phyloP scores from a whole-genome alignment of 1,140 invertebrate genomes.

The Orchestia grillus region DNA sequence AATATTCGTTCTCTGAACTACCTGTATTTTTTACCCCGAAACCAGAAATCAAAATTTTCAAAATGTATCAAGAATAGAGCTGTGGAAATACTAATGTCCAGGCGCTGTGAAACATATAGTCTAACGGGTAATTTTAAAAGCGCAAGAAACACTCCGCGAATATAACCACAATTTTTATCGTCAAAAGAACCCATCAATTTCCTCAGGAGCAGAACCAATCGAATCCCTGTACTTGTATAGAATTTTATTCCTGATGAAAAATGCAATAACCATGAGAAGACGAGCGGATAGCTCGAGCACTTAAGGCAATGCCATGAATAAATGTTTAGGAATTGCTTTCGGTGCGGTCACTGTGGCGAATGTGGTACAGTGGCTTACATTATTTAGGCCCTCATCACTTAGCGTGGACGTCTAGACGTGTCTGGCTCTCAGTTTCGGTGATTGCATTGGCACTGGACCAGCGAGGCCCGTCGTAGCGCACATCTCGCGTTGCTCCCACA shows the following conservation, averaged over 20 bases:
- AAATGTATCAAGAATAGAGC: too few species aligned
- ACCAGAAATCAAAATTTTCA: too few species aligned
- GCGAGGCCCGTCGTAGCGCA: not conserved
- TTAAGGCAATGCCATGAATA: conserved; percentile 1
- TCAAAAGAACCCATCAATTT: not conserved
- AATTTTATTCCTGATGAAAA: not conserved
- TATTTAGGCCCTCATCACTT: conserved; percentile 1
- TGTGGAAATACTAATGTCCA: too few species aligned
- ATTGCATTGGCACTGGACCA: not conserved
- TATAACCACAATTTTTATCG: not conserved
- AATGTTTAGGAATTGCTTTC: conserved; percentile 1
- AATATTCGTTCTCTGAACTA: too few species aligned
- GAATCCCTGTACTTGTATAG: not conserved
- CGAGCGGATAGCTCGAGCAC: not conserved
- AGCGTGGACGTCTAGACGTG: not conserved
- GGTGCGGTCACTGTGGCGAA: not conserved
- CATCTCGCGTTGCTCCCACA: not conserved
- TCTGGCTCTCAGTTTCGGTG: not conserved
- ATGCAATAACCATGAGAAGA: not conserved
- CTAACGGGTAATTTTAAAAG: too few species aligned
- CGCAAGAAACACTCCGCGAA: too few species aligned
- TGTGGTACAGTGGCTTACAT: not conserved
- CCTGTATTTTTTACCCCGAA: too few species aligned
- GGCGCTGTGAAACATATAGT: too few species aligned
- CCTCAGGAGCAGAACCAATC: not conserved